Evolutionary conservation across 1,140 invertebrate species (phyloP).

Genomic region (Mactra quadrangularis): DNA sequence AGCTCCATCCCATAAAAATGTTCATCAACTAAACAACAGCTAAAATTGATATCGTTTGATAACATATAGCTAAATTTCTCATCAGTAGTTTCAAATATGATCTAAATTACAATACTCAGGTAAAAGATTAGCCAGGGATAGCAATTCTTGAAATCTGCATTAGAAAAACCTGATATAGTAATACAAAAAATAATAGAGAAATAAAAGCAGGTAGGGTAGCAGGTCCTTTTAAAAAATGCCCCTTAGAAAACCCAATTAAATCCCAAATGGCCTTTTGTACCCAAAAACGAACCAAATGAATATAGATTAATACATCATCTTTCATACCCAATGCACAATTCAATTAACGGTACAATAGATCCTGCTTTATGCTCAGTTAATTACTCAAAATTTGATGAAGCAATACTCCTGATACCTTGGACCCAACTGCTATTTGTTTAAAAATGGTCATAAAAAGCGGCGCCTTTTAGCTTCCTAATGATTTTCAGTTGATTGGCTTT

Average conservation of each 20-base stretch:
- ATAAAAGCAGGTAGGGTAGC: too few relatives aligned
- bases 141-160: background rate
- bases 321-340: conserved; percentile 14
- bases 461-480: background rate
- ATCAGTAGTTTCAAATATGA: background rate
- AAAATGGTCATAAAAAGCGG: conserved; percentile 34
- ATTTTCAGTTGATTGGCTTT: conserved; percentile 57
- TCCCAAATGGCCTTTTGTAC: conserved; percentile 15
- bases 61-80: background rate
- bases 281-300: conserved; percentile 25
- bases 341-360: conserved; percentile 38
- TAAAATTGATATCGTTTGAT: too few relatives aligned
- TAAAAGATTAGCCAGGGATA: background rate
- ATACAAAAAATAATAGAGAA: background rate
- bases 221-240: background rate
- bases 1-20: too few relatives aligned
- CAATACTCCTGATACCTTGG: conserved; percentile 12
- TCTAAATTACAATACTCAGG: background rate
- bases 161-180: background rate
- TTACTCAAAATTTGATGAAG: background rate
- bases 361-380: background rate
- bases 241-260: background rate
- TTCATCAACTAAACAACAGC: too few relatives aligned
- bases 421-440: background rate
- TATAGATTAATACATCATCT: conserved; percentile 49